Conservation (phyloP, 2,113 vertebrate genomes). For the Forbesichthys papilliferus region DNA sequence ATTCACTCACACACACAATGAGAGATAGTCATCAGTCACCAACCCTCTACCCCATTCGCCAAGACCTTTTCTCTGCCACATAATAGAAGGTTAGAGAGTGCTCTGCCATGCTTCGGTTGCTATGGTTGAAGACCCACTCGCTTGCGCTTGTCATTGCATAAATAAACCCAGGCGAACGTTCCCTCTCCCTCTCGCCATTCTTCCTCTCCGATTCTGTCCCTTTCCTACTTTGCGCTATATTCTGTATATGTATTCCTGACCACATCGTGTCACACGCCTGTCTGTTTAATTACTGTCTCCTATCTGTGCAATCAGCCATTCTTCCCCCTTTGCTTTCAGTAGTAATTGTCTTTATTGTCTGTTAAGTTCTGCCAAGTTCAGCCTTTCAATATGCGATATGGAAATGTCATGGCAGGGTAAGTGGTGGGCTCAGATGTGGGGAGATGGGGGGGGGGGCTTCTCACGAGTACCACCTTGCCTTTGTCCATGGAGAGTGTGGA, state of each 20-base stretch:
- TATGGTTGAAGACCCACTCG: conserved; percentile 26
- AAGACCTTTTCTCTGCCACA: conserved; percentile 34
- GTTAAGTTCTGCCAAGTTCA: conserved; percentile 22
- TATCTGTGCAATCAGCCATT: neutral
- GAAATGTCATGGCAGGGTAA: conserved; percentile 42
- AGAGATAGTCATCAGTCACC: neutral
- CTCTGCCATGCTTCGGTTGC: conserved; percentile 41
- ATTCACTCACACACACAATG: neutral
- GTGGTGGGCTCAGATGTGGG: conserved; percentile 4
- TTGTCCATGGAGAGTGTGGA: conserved; percentile 21
- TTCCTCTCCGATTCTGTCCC: neutral
- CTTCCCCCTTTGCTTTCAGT: conserved; percentile 18
- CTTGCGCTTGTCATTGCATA: conserved; percentile 31
- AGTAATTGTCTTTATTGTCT: conserved; percentile 18
- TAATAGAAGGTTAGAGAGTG: conserved; percentile 34
- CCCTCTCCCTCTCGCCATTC: conserved; percentile 21
- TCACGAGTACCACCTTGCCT: conserved; percentile 15
- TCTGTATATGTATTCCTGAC: neutral
- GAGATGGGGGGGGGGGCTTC: neutral
- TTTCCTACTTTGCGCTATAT: neutral
- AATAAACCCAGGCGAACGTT: conserved; percentile 46
- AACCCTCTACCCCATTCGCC: neutral
- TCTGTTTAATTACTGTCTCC: conserved; percentile 5
- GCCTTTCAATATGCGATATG: conserved; percentile 5
- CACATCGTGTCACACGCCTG: neutral